Evolutionary conservation across 2,888 invertebrate genomes (phyloP), one percentile per base, ranked within the genome.

Genomic region (Rutpela maculata): DNA sequence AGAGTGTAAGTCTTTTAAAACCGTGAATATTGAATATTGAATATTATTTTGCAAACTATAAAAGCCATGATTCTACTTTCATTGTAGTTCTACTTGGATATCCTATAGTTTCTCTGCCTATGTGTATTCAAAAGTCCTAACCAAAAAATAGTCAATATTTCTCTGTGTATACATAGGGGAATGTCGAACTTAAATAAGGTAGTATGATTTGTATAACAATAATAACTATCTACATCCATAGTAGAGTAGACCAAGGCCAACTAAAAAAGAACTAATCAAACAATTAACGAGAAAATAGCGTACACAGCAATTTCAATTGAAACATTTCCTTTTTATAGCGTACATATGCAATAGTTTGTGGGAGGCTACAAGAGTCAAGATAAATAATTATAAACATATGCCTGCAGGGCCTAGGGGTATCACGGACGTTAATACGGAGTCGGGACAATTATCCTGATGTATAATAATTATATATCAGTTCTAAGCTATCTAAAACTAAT

Each of bases 291-390:
- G 55, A 55, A 55, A 43, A 50, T 68, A 68, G 43, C 55, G 17
- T 19, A 68, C 55, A 66, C 38, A 55, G 57, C 50, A 68, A 68
- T 35, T 56, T 74, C 68, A 68, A 74, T 74, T 60, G 56, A 68
- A 67, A 43, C 65, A 63, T 71, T 57, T 59, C 73, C 63, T 65
- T 75, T 75, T 50, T 38, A 63, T 74, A 57, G 43, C 59, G 22
- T 55, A 63, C 22, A 62, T n/a, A n/a, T 55, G 60, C 35, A 62
- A 50, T 50, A n/a, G n/a, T 50, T 50, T 50, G n/a, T 50, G 15
- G n/a, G 50, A 15, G 50, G 50, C n/a, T 50, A 50, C n/a, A n/a
- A 50, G 5, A 50, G 4, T 5, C 12, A 50, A 15, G 50, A 50
- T 50, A n/a, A 50, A 15, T 15, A 50, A 15, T 15, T n/a, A 50